Evolutionary conservation across 2,888 invertebrate genomes (phyloP), one percentile per base, ranked within the genome.

Genomic region (Zygothrica quintamaculata): DNA sequence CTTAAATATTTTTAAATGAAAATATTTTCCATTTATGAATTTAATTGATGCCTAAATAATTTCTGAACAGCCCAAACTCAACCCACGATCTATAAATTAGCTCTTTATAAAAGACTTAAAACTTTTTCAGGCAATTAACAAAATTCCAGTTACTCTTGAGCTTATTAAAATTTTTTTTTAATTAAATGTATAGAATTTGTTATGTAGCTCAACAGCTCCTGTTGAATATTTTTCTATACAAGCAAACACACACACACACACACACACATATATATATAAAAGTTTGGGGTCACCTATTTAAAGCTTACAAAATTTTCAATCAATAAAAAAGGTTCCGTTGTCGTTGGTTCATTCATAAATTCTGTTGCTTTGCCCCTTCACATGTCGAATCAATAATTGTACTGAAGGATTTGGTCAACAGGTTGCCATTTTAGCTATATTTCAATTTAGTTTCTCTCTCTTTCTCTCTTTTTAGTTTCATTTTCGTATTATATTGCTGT

Each of bases 331-430:
- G 48, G 12, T 36, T 7, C 22, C 3, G 15, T 22, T 44, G 48
- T 25, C 36, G 47, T 8, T 33, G 11, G 56, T 50, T 74, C 64
- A 69, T 74, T 74, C 70, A 71, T 74, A 69, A 69, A 70, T 18
- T 26, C 31, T 29, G 31, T 15, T 26, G 16, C n/a, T n/a, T n/a
- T n/a, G n/a, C n/a, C n/a, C n/a, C n/a, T 15, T 16, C 25, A 53
- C 56, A 71, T 50, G 34, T 53, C 56, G 18, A 70, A 50, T 74
- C 70, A 61, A 67, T 67, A 7, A 12, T 6, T 11, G 12, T 7
- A 58, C 39, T 39, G 34, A 29, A 26, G 8, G 26, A 37, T 43
- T 29, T 22, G 39, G 47, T 53, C 67, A 77, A 77, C 77, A 68
- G 68, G 64, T 68, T 68, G 48, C 11, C 26, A 11, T 46, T 29